These are phyloP conservation scores for Trichonephila inaurata DNA, from an alignment of 1,140 invertebrate species.

Conservation along the genomic window DNA sequence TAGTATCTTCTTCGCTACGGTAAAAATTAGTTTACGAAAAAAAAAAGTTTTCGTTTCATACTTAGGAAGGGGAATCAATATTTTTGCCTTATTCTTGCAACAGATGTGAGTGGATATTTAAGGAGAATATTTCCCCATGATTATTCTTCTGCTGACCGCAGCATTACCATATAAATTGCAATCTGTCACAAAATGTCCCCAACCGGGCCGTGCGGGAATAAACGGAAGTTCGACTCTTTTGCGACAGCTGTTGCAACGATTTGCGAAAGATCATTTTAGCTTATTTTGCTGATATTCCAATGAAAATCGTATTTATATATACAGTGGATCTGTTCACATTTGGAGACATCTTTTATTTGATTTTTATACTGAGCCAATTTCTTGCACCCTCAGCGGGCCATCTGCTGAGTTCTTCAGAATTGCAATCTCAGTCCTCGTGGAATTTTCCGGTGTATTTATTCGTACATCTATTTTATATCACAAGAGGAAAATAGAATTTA, in stretches of 20 bases:
- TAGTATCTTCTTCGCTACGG: too few relatives aligned
- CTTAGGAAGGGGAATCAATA: neutral
- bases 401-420: neutral
- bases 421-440: neutral
- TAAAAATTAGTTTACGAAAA: too few relatives aligned
- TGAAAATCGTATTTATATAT: conserved; percentile 46
- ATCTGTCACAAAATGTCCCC: conserved; percentile 7
- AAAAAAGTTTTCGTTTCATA: neutral
- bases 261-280: conserved; percentile 12
- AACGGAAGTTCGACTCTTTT: neutral
- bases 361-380: neutral
- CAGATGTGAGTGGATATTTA: neutral
- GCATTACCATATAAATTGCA: conserved; percentile 57
- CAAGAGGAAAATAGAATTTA: too few relatives aligned
- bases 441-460: neutral
- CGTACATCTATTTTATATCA: too few relatives aligned
- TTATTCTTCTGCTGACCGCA: conserved; percentile 10
- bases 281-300: neutral
- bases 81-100: neutral
- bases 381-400: neutral
- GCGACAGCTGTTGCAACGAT: neutral
- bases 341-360: neutral
- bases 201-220: neutral
- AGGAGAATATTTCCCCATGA: conserved; percentile 7
- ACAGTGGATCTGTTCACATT: conserved; percentile 5